Conservation (phyloP, 2,888 invertebrate genomes). For the Pheosia tremula region DNA sequence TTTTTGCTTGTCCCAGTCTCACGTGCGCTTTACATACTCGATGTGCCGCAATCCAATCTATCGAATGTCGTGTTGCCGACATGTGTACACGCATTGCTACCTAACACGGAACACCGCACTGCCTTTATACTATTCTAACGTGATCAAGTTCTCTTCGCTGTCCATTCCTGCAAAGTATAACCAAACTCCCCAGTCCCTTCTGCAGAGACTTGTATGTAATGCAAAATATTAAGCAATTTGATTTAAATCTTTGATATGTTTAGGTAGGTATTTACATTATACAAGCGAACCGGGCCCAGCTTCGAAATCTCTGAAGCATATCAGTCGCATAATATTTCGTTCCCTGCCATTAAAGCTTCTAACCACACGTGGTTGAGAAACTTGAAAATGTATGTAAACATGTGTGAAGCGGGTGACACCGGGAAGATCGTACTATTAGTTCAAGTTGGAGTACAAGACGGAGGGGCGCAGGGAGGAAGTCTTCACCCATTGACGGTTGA, state of each 20-base stretch:
- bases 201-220: too few species aligned
- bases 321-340: too few species aligned
- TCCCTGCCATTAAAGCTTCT: too few species aligned
- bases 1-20: slow-evolving; percentile 50
- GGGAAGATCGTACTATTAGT: slow-evolving; percentile 73
- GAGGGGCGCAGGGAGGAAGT: slow-evolving; percentile 80
- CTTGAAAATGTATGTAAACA: slow-evolving; percentile 32
- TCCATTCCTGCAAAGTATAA: background rate
- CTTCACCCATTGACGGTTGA: slow-evolving; percentile 84
- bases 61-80: slow-evolving; percentile 14
- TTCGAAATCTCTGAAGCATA: too few species aligned
- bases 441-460: slow-evolving; percentile 79
- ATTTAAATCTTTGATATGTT: too few species aligned
- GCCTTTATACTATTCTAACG: slow-evolving; percentile 13
- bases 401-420: slow-evolving; percentile 46
- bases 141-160: background rate
- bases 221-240: too few species aligned
- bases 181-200: too few species aligned
- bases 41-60: slow-evolving; percentile 36
- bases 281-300: too few species aligned
- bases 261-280: too few species aligned
- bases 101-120: slow-evolving; percentile 16
- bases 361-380: too few species aligned
- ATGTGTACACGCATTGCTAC: slow-evolving; percentile 19
- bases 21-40: slow-evolving; percentile 49